Conservation (phyloP, 2,888 invertebrate genomes). For the Tenthredo notha region DNA sequence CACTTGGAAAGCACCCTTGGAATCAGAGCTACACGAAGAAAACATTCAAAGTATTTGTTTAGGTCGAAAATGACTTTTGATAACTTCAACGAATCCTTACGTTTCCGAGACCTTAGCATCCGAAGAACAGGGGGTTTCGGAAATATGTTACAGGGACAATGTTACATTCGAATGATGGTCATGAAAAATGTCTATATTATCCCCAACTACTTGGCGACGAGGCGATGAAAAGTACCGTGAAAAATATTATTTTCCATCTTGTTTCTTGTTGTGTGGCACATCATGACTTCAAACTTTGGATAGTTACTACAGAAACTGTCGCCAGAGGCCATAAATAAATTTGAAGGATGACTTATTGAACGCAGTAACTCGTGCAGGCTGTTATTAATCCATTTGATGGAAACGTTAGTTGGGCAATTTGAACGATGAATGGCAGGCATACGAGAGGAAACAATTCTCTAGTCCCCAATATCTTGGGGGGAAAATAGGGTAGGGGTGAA, state of each 20-base stretch:
- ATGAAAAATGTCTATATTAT: not conserved
- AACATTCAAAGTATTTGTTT: not conserved
- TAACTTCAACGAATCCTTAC: not conserved
- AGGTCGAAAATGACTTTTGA: not conserved
- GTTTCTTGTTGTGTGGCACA: not conserved
- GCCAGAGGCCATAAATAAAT: not conserved
- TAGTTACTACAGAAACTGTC: not conserved
- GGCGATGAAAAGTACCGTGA: not conserved
- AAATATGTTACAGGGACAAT: not conserved
- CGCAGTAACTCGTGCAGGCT: slow-evolving; percentile 1
- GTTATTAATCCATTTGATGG: slow-evolving; percentile 36
- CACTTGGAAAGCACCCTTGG: not conserved
- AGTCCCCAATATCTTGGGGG: slow-evolving; percentile 1
- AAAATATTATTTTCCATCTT: not conserved
- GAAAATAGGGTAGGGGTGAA: not conserved
- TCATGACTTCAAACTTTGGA: not conserved
- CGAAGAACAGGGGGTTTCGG: not conserved
- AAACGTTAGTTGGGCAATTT: slow-evolving; percentile 28
- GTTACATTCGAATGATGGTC: too few species aligned
- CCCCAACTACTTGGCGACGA: not conserved
- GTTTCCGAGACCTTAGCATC: not conserved
- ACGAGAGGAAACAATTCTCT: slow-evolving; percentile 14
- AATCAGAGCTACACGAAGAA: not conserved
- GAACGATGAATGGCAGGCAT: slow-evolving; percentile 2
- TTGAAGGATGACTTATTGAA: slow-evolving; percentile 15